Percentiles rank a stretch among this genome's conserved stretches.
Conservation (phyloP, 2,113 vertebrate species). For the Ceyx cyanopectus region DNA sequence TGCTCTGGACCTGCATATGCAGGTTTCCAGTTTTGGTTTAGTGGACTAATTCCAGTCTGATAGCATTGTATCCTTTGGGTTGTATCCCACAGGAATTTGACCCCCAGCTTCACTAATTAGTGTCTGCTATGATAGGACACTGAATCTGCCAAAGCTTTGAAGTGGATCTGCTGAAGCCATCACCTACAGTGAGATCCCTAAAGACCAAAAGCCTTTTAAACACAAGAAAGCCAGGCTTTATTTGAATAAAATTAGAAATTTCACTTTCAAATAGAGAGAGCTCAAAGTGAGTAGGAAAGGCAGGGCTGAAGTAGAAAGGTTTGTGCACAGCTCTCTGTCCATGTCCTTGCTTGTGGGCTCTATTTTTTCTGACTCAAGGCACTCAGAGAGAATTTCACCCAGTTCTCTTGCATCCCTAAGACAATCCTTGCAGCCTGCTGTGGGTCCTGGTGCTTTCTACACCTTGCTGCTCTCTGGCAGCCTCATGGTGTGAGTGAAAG, state of each 20-base stretch:
- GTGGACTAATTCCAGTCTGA: slow-evolving; percentile 18
- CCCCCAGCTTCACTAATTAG: slow-evolving; percentile 52
- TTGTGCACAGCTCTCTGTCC: background rate
- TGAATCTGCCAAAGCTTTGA: slow-evolving; percentile 51
- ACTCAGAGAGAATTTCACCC: background rate
- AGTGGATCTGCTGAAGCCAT: slow-evolving; percentile 62
- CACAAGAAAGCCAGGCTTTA: slow-evolving; percentile 41
- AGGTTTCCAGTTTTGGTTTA: background rate
- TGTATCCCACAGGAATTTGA: background rate
- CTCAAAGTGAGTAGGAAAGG: slow-evolving; percentile 22
- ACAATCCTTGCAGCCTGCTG: background rate
- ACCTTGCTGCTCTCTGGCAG: background rate
- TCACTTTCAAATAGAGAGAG: slow-evolving; percentile 36
- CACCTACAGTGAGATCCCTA: slow-evolving; percentile 50
- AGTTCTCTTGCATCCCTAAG: background rate
- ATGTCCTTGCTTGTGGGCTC: background rate
- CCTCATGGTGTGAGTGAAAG: rapidly evolving
- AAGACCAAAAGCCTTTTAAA: slow-evolving; percentile 54
- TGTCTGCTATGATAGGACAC: slow-evolving; percentile 43
- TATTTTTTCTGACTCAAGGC: background rate
- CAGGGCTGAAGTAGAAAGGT: background rate
- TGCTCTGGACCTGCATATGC: background rate
- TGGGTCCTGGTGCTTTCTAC: background rate
- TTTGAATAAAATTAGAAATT: slow-evolving; percentile 67
- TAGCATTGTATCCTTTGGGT: background rate